Evolutionary conservation across 2,888 invertebrate genomes (phyloP).

Genomic region (Campaea margaritaria): DNA sequence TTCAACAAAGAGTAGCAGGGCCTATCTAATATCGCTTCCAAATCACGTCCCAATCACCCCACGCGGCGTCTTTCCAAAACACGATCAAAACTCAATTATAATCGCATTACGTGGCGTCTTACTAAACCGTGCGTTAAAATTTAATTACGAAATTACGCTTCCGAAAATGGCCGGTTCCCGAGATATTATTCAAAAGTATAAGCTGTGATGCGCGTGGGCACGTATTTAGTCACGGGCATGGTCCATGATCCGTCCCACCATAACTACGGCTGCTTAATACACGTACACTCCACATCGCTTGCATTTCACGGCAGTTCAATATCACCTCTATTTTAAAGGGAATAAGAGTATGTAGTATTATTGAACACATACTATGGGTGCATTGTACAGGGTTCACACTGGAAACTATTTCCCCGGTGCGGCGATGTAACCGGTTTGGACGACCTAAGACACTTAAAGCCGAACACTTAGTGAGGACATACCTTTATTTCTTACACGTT

Average conservation of each 20-base stretch:
- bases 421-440: conserved; percentile 66
- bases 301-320: conserved; percentile 16
- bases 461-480: conserved; percentile 62
- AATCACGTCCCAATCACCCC: conserved; percentile 39
- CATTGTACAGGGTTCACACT: conserved; percentile 57
- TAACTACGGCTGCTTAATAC: conserved; percentile 69
- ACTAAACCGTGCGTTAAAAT: conserved; percentile 75
- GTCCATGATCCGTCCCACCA: conserved; percentile 61
- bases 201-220: conserved; percentile 76
- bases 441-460: conserved; percentile 57
- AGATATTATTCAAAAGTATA: conserved; percentile 67
- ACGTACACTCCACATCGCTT: conserved; percentile 41
- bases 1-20: conserved; percentile 15
- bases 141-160: conserved; percentile 72
- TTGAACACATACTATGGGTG: conserved; percentile 18
- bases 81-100: conserved; percentile 70
- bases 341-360: conserved; percentile 13
- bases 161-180: conserved; percentile 59
- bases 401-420: conserved; percentile 66
- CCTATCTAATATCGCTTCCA: conserved; percentile 24
- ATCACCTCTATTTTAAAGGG: conserved; percentile 17
- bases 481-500: conserved; percentile 55
- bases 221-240: conserved; percentile 76
- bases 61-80: conserved; percentile 53
- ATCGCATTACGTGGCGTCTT: conserved; percentile 69